phyloP scores from a whole-genome alignment of 1,140 invertebrate species.

The Tetranychus cinnabarinus region DNA sequence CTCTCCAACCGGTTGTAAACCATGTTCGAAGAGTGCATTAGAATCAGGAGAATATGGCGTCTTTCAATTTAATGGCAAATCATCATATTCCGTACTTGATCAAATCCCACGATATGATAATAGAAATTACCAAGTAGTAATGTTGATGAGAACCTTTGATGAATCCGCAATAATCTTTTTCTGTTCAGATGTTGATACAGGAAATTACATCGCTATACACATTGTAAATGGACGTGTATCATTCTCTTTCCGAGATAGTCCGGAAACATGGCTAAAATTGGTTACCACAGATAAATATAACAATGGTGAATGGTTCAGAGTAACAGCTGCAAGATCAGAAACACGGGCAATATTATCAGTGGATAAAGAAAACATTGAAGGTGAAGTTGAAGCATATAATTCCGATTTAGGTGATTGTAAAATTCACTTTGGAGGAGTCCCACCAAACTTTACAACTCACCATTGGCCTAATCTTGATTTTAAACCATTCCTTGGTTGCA shows the following conservation, averaged over 20 bases:
- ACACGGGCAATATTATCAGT: slow-evolving; percentile 29
- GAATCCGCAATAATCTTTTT: slow-evolving; percentile 66
- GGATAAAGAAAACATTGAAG: slow-evolving; percentile 37
- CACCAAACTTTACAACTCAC: slow-evolving; percentile 32
- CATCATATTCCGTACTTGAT: slow-evolving; percentile 12
- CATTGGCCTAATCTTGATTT: slow-evolving; percentile 16
- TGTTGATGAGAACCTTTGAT: slow-evolving; percentile 62
- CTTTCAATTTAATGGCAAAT: slow-evolving; percentile 26
- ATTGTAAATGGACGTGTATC: slow-evolving; percentile 6
- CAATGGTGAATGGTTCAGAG: slow-evolving; percentile 47
- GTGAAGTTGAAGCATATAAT: slow-evolving; percentile 27
- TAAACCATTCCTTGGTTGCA: slow-evolving; percentile 48
- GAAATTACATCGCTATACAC: slow-evolving; percentile 11
- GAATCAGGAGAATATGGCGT: background rate
- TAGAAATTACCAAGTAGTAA: slow-evolving; percentile 43
- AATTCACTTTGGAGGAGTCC: slow-evolving; percentile 51
- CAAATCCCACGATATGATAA: slow-evolving; percentile 37
- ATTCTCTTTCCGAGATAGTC: background rate
- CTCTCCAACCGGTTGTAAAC: slow-evolving; percentile 30
- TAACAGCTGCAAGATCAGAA: slow-evolving; percentile 31
- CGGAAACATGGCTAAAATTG: background rate
- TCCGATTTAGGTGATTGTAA: slow-evolving; percentile 20
- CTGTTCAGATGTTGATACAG: slow-evolving; percentile 38
- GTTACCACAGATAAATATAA: slow-evolving; percentile 35
- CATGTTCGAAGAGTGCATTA: slow-evolving; percentile 39